Base-by-base conservation (phyloP, 1,140 invertebrate species). In the Muscidifurax raptorellus region DNA sequence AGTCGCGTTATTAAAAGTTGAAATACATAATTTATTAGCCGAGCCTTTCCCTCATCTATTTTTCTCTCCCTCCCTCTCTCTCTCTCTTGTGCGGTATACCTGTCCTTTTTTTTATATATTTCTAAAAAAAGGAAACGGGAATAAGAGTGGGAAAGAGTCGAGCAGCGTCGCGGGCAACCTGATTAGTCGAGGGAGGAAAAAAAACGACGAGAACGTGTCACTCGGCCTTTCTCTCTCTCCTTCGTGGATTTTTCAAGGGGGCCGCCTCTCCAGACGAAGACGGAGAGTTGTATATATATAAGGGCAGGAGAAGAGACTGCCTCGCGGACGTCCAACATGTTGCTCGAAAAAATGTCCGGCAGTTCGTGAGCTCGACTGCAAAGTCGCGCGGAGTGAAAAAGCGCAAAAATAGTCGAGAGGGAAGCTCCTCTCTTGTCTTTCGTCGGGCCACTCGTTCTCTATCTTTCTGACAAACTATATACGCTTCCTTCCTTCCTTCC, bases 381-480 rank as follows among this genome's bases (percentile, higher is more conserved):
- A 30, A 69, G 66, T 27, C 25, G 18, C 1, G 32, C 64, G 22
- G 52, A 36, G 78, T 40, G n/a, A 80, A 10, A 28, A 22, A 69
- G 32, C 36, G 64, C 9, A 30, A 27, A 30, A 72, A 32, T 28
- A 30, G 27, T 13, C 25, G 67, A 2, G 59, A 59, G 80, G n/a
- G 69, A 15, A 71, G 66, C 22, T 44, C 36, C 18, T 18, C 59
- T 44, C 67, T 84, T 84, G 47, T 84, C 76, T 72, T 66, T 59
- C 30, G 76, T 75, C 44, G 67, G 72, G 52, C 66, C 59, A 64
- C 59, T 22, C 59, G 59, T 30, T 27, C 66, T 69, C 66, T 59
- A 59, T 22, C 52, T 47, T 6, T n/a, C 67, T 84, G 82, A 79
- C 82, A 84, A 79, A 84, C 67, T 40, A 44, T 40, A 44, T 67